Conservation (phyloP, 1,140 invertebrate genomes). For the Magallana ariakensis region DNA sequence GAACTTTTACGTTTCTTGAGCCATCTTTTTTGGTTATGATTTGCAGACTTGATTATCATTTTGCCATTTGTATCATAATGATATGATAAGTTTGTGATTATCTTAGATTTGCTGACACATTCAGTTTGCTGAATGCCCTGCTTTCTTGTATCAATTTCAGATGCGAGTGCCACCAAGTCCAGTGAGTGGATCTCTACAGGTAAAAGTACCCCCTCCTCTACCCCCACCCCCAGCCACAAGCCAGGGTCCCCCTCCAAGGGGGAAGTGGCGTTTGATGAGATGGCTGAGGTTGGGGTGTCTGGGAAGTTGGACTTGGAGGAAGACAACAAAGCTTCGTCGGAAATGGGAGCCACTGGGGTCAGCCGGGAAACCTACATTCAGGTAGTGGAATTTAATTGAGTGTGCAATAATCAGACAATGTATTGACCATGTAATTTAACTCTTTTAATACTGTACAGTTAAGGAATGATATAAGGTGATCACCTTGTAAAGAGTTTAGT, state of each 20-base stretch:
- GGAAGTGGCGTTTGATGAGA: slow-evolving; percentile 57
- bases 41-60: no score
- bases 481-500: no score
- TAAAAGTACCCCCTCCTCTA: not conserved
- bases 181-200: slow-evolving; percentile 62
- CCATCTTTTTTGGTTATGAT: no score
- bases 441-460: no score
- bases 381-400: not conserved
- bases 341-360: slow-evolving; percentile 32
- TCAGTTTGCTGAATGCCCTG: no score
- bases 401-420: no score
- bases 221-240: not conserved
- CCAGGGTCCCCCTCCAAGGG: not conserved
- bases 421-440: no score
- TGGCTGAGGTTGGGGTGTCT: slow-evolving; percentile 43
- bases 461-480: no score
- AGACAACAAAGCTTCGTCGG: slow-evolving; percentile 10
- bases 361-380: not conserved
- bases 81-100: no score
- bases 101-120: no score
- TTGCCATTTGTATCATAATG: no score
- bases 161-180: slow-evolving; percentile 33
- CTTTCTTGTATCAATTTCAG: not conserved
- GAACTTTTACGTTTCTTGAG: no score
- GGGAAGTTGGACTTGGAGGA: not conserved